phyloP scores from a whole-genome alignment of 2,888 invertebrate genomes.

The Piscicola geometra region DNA sequence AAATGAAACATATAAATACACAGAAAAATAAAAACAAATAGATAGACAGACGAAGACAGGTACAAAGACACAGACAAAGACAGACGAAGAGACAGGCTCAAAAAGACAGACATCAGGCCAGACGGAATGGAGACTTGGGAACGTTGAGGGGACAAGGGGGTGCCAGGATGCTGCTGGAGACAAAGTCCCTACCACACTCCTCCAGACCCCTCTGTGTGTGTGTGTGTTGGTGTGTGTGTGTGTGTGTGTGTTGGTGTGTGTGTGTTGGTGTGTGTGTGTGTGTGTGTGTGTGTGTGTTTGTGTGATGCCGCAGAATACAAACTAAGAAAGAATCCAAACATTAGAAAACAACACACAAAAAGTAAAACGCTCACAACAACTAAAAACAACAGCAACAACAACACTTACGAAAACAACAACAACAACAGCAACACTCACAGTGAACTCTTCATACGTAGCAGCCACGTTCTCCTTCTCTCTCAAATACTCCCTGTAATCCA shows the following conservation, averaged over 20 bases:
- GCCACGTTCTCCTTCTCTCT: neutral
- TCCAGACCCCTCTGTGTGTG: neutral
- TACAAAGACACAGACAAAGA: too few relatives aligned
- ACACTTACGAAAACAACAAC: neutral
- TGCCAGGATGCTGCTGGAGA: neutral
- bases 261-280: too few relatives aligned
- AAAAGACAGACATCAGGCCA: neutral
- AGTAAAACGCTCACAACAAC: neutral
- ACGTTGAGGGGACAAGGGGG: neutral
- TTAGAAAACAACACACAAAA: neutral
- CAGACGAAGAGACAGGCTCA: too few relatives aligned
- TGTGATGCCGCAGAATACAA: too few relatives aligned
- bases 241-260: neutral
- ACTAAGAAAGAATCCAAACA: too few relatives aligned
- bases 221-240: neutral
- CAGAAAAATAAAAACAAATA: too few relatives aligned
- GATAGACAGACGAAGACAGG: too few relatives aligned
- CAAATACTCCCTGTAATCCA: neutral
- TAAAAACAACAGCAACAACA: neutral
- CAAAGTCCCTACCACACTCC: neutral
- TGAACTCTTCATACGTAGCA: neutral
- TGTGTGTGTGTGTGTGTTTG: too few relatives aligned
- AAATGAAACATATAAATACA: too few relatives aligned
- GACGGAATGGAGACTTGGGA: neutral
- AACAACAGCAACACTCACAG: neutral